Conservation (phyloP, 2,797 vertebrate species). For the Telmatherina bonti region DNA sequence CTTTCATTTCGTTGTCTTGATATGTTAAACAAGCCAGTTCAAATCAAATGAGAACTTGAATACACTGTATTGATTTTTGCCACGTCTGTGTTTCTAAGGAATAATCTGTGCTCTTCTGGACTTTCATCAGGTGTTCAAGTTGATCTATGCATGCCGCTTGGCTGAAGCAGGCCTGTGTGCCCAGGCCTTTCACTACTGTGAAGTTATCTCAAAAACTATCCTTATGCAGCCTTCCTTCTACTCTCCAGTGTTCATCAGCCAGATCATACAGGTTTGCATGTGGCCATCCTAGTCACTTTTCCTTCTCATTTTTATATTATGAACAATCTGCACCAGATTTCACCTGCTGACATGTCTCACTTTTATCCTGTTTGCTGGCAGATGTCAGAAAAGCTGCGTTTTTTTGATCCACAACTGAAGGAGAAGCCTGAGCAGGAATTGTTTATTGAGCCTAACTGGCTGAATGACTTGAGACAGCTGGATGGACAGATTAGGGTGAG, state of each 20-base stretch:
- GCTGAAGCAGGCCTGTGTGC: constrained; percentile 93
- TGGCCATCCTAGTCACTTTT: neutral
- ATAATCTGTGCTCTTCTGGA: constrained; percentile 17
- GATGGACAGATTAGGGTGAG: constrained; percentile 90
- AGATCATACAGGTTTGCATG: constrained; percentile 89
- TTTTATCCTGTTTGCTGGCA: constrained; percentile 60
- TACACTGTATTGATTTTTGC: neutral
- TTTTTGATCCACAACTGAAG: constrained; percentile 96
- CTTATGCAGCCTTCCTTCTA: constrained; percentile 85
- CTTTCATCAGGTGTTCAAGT: constrained; percentile 90
- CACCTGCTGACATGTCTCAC: neutral
- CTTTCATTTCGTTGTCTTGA: neutral
- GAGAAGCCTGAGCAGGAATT: constrained; percentile 95
- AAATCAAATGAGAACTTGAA: neutral
- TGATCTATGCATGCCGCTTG: constrained; percentile 95
- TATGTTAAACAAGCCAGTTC: neutral
- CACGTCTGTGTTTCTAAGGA: neutral
- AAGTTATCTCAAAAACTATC: constrained; percentile 90
- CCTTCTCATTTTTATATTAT: neutral
- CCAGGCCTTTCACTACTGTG: constrained; percentile 97
- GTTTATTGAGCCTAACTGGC: constrained; percentile 90
- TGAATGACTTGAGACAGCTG: constrained; percentile 86
- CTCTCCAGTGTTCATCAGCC: constrained; percentile 90
- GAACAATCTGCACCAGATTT: neutral
- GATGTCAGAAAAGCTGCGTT: constrained; percentile 91